Conservation (phyloP, 2,113 vertebrate species). For the Hoplias malabaricus region DNA sequence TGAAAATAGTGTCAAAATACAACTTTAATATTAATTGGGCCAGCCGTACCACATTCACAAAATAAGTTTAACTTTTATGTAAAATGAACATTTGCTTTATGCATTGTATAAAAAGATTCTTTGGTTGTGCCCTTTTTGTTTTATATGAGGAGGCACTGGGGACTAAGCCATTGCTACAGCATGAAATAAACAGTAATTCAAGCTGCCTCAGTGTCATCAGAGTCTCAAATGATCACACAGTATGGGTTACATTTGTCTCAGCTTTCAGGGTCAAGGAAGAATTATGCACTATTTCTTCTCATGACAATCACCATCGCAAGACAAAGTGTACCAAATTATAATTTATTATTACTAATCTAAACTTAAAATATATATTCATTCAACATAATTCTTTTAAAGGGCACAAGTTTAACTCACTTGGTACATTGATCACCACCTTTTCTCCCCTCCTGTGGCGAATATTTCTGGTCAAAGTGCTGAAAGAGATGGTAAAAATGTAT, state of each 20-base stretch:
- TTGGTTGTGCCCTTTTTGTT: neutral
- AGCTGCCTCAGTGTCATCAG: neutral
- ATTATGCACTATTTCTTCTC: neutral
- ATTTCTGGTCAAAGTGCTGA: slow-evolving; percentile 92
- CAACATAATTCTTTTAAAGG: neutral
- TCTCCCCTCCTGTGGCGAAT: slow-evolving; percentile 93
- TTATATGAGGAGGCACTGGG: neutral
- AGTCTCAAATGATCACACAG: neutral
- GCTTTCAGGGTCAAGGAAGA: neutral
- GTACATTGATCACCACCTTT: slow-evolving; percentile 96
- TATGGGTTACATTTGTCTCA: neutral
- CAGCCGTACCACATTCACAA: too few species aligned
- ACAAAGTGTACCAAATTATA: neutral
- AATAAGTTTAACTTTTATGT: neutral
- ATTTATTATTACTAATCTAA: neutral
- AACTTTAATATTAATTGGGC: too few species aligned
- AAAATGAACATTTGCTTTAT: neutral
- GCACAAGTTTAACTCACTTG: slow-evolving; percentile 81
- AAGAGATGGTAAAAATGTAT: slow-evolving; percentile 46
- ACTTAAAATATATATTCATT: neutral
- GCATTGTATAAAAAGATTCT: neutral
- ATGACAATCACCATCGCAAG: neutral
- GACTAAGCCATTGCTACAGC: neutral
- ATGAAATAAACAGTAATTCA: neutral
- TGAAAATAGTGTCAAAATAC: too few species aligned